phyloP scores from a whole-genome alignment of 2,797 vertebrate genomes.

The Sebastes taczanowskii region DNA sequence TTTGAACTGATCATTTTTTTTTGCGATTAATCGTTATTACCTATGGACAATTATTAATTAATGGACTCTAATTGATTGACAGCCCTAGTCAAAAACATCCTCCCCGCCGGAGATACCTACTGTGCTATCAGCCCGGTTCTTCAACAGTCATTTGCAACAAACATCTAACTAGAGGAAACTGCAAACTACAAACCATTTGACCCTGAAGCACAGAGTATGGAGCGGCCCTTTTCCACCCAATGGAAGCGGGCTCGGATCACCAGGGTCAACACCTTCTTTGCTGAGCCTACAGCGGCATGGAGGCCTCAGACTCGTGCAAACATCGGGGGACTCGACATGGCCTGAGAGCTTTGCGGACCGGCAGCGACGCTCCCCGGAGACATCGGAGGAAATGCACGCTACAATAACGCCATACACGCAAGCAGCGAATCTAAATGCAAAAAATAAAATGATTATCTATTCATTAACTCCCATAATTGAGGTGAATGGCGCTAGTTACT shows the following conservation, averaged over 20 bases:
- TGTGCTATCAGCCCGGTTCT: slow-evolving; percentile 50
- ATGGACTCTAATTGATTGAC: too few species aligned
- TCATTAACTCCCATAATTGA: slow-evolving; percentile 73
- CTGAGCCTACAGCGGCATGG: slow-evolving; percentile 70
- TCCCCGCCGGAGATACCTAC: slow-evolving; percentile 3
- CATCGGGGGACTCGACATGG: slow-evolving; percentile 59
- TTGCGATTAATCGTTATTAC: too few species aligned
- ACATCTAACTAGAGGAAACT: slow-evolving; percentile 78
- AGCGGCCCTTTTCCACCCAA: slow-evolving; percentile 54
- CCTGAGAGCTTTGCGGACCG: slow-evolving; percentile 59
- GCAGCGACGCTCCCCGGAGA: slow-evolving; percentile 46
- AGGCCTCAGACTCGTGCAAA: slow-evolving; percentile 52
- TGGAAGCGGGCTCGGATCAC: slow-evolving; percentile 61
- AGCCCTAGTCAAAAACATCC: too few species aligned
- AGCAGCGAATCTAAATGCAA: slow-evolving; percentile 51
- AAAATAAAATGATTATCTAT: slow-evolving; percentile 48
- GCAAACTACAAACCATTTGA: slow-evolving; percentile 79
- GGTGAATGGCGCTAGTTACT: slow-evolving; percentile 42
- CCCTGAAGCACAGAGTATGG: slow-evolving; percentile 72
- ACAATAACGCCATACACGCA: background rate
- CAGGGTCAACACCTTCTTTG: slow-evolving; percentile 74
- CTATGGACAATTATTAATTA: too few species aligned
- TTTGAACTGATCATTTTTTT: rapidly evolving
- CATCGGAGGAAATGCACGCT: background rate
- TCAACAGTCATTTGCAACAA: slow-evolving; percentile 67